Percentiles rank a stretch among this genome's conserved stretches.
phyloP scores from a whole-genome alignment of 2,797 vertebrate genomes.

The Stomatorhinus walkeri region DNA sequence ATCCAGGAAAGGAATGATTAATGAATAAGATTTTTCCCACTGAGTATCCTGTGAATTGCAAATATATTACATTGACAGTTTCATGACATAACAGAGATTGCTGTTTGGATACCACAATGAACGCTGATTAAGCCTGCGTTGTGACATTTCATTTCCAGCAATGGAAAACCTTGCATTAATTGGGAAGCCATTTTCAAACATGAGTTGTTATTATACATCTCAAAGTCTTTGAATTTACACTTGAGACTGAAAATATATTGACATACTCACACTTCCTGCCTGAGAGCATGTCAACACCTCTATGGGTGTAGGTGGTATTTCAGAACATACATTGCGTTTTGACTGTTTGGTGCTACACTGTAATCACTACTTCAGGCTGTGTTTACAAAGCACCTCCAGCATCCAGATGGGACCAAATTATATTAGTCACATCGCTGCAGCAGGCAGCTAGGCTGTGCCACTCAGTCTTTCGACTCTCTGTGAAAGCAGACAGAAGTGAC shows the following conservation, averaged over 20 bases:
- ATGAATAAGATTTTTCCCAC: not conserved
- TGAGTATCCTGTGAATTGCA: not conserved
- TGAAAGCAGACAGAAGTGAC: constrained; percentile 2
- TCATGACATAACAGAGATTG: not conserved
- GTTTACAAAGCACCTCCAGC: constrained; percentile 1
- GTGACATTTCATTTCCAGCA: not conserved
- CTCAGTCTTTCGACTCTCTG: not conserved
- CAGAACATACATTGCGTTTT: not conserved
- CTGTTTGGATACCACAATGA: not conserved
- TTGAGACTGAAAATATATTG: not conserved
- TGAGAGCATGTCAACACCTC: not conserved
- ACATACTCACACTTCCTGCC: not conserved
- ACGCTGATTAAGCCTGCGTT: not conserved
- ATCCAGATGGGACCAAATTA: constrained; percentile 10
- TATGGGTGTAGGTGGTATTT: not conserved
- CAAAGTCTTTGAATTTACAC: not conserved
- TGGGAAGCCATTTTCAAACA: not conserved
- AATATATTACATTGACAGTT: not conserved
- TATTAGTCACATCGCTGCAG: constrained; percentile 6
- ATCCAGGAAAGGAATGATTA: not conserved
- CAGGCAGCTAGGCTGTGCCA: not conserved
- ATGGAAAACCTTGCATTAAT: not conserved
- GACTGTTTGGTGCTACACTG: not conserved
- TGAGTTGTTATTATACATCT: not conserved
- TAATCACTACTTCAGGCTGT: not conserved